These are phyloP conservation scores for Thumatha senex DNA, from an alignment of 2,888 invertebrate genomes.

Conservation along the genomic window DNA sequence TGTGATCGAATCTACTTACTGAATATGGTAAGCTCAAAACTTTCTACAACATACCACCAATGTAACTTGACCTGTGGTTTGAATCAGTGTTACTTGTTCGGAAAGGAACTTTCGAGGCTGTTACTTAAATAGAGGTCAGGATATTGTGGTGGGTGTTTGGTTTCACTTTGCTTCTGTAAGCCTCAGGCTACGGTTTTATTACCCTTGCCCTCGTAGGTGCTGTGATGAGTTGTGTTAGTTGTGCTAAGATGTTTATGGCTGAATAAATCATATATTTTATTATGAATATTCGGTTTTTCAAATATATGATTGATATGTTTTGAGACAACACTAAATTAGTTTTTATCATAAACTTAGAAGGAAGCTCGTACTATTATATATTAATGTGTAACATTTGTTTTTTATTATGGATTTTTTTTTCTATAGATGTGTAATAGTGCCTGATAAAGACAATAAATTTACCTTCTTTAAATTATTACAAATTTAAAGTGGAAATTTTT, in stretches of 20 bases:
- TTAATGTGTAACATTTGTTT: no score
- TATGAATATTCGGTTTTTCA: constrained; percentile 35
- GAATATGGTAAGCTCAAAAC: constrained; percentile 64
- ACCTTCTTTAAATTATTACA: no score
- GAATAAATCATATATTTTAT: constrained; percentile 33
- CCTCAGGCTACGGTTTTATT: constrained; percentile 62
- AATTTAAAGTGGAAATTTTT: no score
- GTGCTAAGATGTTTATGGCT: constrained; percentile 53
- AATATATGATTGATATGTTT: constrained; percentile 27
- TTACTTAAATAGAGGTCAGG: constrained; percentile 37
- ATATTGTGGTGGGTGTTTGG: constrained; percentile 43
- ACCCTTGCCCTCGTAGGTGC: constrained; percentile 48
- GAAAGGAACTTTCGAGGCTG: constrained; percentile 3
- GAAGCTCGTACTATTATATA: no score
- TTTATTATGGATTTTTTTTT: no score
- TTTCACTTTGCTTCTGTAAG: constrained; percentile 70
- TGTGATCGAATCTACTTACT: constrained; percentile 49
- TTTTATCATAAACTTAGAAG: no score
- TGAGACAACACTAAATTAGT: constrained; percentile 18
- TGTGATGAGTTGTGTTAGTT: constrained; percentile 48
- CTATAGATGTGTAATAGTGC: no score
- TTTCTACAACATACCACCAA: constrained; percentile 60
- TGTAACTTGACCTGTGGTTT: constrained; percentile 40
- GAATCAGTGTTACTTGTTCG: constrained; percentile 21
- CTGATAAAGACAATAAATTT: no score